phyloP scores from a whole-genome alignment of 2,113 vertebrate species.

The Orthochromis malagaraziensis region DNA sequence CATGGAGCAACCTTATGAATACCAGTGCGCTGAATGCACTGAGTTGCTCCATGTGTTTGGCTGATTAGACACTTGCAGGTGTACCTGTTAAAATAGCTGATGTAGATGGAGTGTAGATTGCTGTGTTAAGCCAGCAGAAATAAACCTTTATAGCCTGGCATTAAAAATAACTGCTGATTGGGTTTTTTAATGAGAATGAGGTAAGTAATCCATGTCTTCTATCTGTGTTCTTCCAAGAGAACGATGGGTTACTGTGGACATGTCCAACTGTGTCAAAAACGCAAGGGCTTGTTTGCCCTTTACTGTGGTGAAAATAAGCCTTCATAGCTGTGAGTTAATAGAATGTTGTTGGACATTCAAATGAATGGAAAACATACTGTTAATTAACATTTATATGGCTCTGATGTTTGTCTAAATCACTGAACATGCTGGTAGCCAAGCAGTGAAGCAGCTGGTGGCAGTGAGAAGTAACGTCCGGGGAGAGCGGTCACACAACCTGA shows the following conservation, averaged over 20 bases:
- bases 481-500: neutral
- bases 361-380: neutral
- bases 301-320: neutral
- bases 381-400: neutral
- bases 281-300: neutral
- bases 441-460: neutral
- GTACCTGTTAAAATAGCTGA: neutral
- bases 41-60: neutral
- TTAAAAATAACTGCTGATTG: neutral
- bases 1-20: neutral
- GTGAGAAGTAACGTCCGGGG: neutral
- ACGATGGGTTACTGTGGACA: neutral
- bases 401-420: neutral
- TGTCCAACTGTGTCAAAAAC: neutral
- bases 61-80: neutral
- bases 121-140: neutral
- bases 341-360: neutral
- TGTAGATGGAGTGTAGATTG: neutral
- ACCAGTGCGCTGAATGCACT: neutral
- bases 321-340: neutral
- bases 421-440: neutral
- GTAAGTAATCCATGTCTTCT: neutral
- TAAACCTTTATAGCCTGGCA: neutral
- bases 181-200: neutral
- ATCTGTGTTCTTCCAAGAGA: neutral